Evolutionary conservation across 1,140 invertebrate species (phyloP), one percentile per base, ranked within the genome.

Genomic region (Euwallacea fornicatus): DNA sequence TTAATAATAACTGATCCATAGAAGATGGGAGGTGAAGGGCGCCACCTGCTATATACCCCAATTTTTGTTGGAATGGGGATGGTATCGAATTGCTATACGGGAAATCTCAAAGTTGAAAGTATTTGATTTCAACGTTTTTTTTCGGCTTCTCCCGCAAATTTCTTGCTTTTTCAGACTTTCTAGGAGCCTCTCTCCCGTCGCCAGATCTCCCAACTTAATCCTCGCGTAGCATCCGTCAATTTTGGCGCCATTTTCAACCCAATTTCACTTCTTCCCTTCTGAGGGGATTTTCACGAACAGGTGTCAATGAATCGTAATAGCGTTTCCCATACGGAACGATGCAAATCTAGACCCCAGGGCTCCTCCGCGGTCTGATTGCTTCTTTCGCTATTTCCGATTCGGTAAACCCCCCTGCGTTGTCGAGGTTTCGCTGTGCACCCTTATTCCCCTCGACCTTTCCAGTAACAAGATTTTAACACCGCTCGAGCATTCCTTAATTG

Each of bases 401-500:
- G 60, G 60, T 62, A 62, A 62, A 62, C 43, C 60, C 43, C 43
- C 60, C 60, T 16, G 42, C 60, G 60, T 62, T 62, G 43, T 62
- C 58, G 58, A 10, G 58, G 58, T 60, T 60, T 60, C 42, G n/a
- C 42, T 10, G 46, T 13, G 46, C 46, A 50, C 46, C 46, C 13
- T 50, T 50, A 50, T 50, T 50, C 6, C 46, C 58, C 46, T 46
- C 42, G 60, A 42, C 60, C 60, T 62, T 62, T 62, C 15, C 42
- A 7, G 15, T 62, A 62, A 44, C 46, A 46, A 46, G 60, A 15
- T 33, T 62, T 62, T 62, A 59, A 41, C 21, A 41, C 7, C 56
- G 16, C 42, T 59, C 56, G 33, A 59, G 42, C 42, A 59, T 59
- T 41, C 56, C 42, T 41, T 59, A 59, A 59, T 59, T 21, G 56